Evolutionary conservation across 2,888 invertebrate species (phyloP).

Genomic region (Drosophila multiciliata): DNA sequence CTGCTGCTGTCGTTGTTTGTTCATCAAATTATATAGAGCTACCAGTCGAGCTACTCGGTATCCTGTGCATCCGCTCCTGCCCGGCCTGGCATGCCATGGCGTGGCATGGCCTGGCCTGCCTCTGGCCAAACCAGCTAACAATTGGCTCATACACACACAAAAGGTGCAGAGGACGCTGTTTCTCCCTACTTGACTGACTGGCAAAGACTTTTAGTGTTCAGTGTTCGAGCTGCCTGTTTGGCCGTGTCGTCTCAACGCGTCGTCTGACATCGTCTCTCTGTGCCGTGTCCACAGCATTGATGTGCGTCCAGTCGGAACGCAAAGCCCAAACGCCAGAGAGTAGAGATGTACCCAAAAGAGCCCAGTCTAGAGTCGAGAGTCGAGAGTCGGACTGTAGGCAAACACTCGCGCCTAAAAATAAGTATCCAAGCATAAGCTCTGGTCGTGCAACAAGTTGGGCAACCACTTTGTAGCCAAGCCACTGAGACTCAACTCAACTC

Average conservation of each 20-base stretch:
- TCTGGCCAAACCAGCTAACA: conserved; percentile 52
- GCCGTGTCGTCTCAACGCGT: conserved; percentile 70
- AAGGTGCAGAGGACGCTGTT: conserved; percentile 3
- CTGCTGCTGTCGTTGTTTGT: conserved; percentile 67
- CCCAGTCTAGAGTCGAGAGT: conserved; percentile 5
- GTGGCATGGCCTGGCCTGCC: conserved; percentile 8
- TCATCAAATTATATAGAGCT: conserved; percentile 80
- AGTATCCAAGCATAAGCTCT: conserved; percentile 65
- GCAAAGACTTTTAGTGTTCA: conserved; percentile 22
- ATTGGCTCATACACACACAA: conserved; percentile 54
- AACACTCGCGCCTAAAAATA: conserved; percentile 80
- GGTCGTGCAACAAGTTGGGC: conserved; percentile 70
- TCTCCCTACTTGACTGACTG: conserved; percentile 26
- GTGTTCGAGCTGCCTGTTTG: conserved; percentile 68
- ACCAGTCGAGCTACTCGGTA: conserved; percentile 58
- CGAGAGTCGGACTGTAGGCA: conserved; percentile 68
- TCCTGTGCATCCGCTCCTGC: conserved; percentile 44
- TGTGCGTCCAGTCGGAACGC: conserved; percentile 77
- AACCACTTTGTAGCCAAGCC: conserved; percentile 65
- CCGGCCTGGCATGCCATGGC: conserved; percentile 12
- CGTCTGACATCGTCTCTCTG: conserved; percentile 60
- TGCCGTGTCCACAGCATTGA: conserved; percentile 26
- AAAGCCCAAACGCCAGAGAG: conserved; percentile 17
- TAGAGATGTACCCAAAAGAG: conserved; percentile 3
- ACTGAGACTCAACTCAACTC: conserved; percentile 15